A percentile compares a stretch with the other conserved stretches of the same genome.
Conservation (phyloP, 2,888 invertebrate species). For the Drosophila putrida region DNA sequence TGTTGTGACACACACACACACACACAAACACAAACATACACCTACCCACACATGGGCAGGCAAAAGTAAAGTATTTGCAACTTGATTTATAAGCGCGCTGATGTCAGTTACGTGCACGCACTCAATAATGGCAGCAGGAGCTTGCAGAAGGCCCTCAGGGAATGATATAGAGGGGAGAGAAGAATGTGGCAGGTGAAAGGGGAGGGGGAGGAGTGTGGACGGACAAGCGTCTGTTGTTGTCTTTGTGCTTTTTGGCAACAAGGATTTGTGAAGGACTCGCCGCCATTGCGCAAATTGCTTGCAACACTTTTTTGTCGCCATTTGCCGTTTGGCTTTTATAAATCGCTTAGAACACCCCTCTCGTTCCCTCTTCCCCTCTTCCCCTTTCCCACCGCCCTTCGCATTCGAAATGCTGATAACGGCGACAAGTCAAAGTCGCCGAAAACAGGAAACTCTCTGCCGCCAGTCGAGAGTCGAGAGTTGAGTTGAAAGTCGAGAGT, state of each 20-base stretch:
- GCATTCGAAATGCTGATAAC: slow-evolving; percentile 48
- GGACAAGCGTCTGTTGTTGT: slow-evolving; percentile 29
- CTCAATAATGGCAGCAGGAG: slow-evolving; percentile 67
- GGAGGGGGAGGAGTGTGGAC: background rate
- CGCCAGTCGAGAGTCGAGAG: slow-evolving; percentile 34
- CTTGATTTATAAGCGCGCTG: slow-evolving; percentile 77
- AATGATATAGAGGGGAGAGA: background rate
- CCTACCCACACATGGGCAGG: slow-evolving; percentile 32
- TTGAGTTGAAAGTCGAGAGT: slow-evolving; percentile 38
- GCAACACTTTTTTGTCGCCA: slow-evolving; percentile 71
- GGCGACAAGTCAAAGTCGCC: slow-evolving; percentile 63
- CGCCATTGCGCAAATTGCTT: slow-evolving; percentile 75
- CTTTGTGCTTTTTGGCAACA: slow-evolving; percentile 42
- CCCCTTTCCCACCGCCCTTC: background rate
- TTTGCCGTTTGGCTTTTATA: slow-evolving; percentile 74
- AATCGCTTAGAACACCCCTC: slow-evolving; percentile 65
- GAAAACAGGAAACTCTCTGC: slow-evolving; percentile 68
- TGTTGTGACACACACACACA: slow-evolving; percentile 1
- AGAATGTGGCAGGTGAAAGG: background rate
- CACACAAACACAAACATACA: slow-evolving; percentile 12
- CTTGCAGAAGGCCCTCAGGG: background rate
- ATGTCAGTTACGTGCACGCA: slow-evolving; percentile 80
- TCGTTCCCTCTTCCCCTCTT: background rate
- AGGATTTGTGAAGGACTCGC: slow-evolving; percentile 52
- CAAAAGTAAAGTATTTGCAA: slow-evolving; percentile 68